Conservation (phyloP, 64 coral and sea anemone species). For the Astreopora myriophthalma region DNA sequence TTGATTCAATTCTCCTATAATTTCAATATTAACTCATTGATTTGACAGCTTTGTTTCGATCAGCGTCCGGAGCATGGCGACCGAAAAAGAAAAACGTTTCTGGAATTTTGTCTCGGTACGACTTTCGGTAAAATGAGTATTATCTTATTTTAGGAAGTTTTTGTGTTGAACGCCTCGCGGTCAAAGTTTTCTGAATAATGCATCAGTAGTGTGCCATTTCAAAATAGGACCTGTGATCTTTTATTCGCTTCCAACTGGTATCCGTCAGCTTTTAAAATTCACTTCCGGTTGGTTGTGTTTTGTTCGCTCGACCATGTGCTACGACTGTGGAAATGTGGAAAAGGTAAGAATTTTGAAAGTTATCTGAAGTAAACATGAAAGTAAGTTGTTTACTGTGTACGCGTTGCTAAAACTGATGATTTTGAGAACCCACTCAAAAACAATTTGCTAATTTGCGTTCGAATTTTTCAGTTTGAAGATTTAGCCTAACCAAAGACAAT, state of each 20-base stretch:
- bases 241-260: conserved; percentile 17
- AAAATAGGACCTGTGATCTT: conserved; percentile 30
- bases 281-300: conserved; percentile 21
- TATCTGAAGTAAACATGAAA: too few relatives aligned
- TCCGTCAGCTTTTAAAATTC: background rate
- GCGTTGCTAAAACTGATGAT: too few relatives aligned
- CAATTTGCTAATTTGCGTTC: background rate
- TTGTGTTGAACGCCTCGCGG: background rate
- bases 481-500: too few relatives aligned
- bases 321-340: background rate
- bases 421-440: background rate
- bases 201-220: background rate
- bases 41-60: background rate
- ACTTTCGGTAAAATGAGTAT: background rate
- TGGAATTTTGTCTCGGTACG: background rate
- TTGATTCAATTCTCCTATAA: conserved; percentile 14
- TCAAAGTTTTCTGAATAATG: background rate
- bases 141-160: background rate
- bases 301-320: background rate
- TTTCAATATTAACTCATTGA: conserved; percentile 25
- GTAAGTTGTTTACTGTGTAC: too few relatives aligned
- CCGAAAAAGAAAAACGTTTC: background rate
- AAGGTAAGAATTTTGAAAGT: background rate
- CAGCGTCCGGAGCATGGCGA: background rate
- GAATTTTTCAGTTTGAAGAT: too few relatives aligned